Evolutionary conservation across 2,113 vertebrate genomes (phyloP), one percentile per base, ranked within the genome.

Genomic region (Antechinus stuartii): DNA sequence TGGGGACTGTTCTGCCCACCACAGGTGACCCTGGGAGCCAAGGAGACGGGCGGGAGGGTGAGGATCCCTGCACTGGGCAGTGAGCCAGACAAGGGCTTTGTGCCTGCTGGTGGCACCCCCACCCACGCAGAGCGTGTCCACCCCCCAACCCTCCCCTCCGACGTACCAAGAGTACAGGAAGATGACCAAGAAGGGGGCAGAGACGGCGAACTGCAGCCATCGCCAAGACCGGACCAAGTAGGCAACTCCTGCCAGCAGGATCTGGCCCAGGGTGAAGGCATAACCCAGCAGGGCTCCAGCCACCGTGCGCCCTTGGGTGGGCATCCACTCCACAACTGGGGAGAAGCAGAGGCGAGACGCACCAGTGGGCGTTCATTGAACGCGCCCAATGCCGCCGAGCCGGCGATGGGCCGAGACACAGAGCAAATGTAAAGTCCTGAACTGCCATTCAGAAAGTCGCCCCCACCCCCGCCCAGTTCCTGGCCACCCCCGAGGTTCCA

Each of bases 111-210:
- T 4, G 50, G 9, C 50, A 52, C 1, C 8, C 50, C 9, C 50
- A 52, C 9, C 0, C 50, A 0, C 50, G 8, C 50, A 50, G 50
- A 52, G 50, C 1, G 50, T 52, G 50, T 84, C 68, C 19, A 42
- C 42, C n/a, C n/a, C 5, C 68, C 68, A 84, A 42, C n/a, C 23
- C n/a, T 84, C n/a, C 68, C 35, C 27, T 54, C 26, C 26, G 16
- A 96, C 98, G 0, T 97, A 98, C 98, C 98, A 98, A 0, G 98
- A 98, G n/a, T 96, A 98, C 57, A 98, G n/a, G 96, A 98, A 98
- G 95, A 97, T 98, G 94, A 97, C 0, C 54, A 98, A 97, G 96
- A 97, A 98, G 6, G 98, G 98, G 24, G 96, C 91, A 0, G 98
- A 98, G 25, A 98, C 97, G 0, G 94, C 90, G 30, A 98, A 96